A percentile compares a stretch with the other conserved stretches of the same genome.
These are phyloP conservation scores for Bothrops alternatus DNA, from an alignment of 2,797 vertebrate genomes.

Conservation along the genomic window DNA sequence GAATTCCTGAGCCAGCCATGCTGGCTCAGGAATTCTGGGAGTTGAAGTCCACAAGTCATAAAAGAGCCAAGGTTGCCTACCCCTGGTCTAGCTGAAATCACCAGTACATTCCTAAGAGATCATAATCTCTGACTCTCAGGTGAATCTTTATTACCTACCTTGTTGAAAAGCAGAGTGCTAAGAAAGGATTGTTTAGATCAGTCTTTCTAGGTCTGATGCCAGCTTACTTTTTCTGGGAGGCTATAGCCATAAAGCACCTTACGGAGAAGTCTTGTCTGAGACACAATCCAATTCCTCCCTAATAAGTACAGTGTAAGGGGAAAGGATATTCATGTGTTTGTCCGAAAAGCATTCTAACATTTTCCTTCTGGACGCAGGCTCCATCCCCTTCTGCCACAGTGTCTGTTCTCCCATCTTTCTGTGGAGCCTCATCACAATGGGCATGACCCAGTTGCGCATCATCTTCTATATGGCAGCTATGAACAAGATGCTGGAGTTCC, in stretches of 20 bases:
- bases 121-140: neutral
- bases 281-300: neutral
- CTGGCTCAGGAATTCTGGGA: too few relatives aligned
- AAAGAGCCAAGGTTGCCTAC: too few relatives aligned
- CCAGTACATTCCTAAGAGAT: neutral
- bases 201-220: neutral
- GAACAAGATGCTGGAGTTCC: constrained; percentile 90
- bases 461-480: constrained; percentile 93
- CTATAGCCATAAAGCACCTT: neutral
- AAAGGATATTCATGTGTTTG: neutral
- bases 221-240: neutral
- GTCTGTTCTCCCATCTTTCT: constrained; percentile 88
- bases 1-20: too few relatives aligned
- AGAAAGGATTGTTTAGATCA: neutral
- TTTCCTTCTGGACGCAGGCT: constrained; percentile 55
- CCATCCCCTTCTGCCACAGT: constrained; percentile 76
- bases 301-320: neutral
- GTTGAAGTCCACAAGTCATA: too few relatives aligned
- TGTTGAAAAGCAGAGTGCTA: neutral
- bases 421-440: constrained; percentile 91
- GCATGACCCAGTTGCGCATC: constrained; percentile 86
- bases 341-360: neutral
- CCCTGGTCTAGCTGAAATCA: neutral
- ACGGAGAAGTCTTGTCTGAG: neutral
- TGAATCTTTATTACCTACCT: neutral